A percentile compares a stretch with the other conserved stretches of the same genome.
These are phyloP conservation scores for Sigmodon hispidus DNA, from an alignment of 2,113 vertebrate species.

Conservation along the genomic window DNA sequence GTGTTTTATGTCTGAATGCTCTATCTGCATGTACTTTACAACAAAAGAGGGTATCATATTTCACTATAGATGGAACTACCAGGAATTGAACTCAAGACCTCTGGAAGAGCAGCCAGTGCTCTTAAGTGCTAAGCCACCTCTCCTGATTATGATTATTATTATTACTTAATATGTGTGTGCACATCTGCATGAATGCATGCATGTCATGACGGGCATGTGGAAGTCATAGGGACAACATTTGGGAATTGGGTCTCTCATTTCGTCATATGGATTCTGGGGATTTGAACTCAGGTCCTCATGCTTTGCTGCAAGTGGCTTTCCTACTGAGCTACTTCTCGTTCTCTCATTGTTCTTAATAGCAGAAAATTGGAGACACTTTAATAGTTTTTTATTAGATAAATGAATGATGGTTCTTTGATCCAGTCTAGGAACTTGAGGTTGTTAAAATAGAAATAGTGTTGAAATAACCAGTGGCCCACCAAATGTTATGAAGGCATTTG, in stretches of 20 bases:
- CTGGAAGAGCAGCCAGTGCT: background rate
- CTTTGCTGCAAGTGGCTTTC: background rate
- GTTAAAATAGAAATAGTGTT: background rate
- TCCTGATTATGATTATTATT: background rate
- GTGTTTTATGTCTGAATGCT: background rate
- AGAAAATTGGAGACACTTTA: background rate
- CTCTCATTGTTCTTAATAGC: background rate
- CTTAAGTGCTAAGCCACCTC: background rate
- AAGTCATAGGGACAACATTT: background rate
- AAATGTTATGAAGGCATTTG: background rate
- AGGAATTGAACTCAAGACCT: background rate
- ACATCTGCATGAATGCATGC: background rate
- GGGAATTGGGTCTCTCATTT: background rate
- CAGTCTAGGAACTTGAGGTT: background rate
- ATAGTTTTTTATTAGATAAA: background rate
- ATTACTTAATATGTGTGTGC: background rate
- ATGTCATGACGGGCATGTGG: background rate
- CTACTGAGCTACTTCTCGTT: background rate
- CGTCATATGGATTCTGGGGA: background rate
- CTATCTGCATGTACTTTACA: background rate
- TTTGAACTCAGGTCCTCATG: background rate
- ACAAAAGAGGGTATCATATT: background rate
- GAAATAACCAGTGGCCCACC: background rate
- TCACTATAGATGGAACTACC: background rate
- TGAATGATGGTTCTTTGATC: slow-evolving; percentile 46